phyloP scores from a whole-genome alignment of 2,888 invertebrate genomes.

The Lasius fuliginosus region DNA sequence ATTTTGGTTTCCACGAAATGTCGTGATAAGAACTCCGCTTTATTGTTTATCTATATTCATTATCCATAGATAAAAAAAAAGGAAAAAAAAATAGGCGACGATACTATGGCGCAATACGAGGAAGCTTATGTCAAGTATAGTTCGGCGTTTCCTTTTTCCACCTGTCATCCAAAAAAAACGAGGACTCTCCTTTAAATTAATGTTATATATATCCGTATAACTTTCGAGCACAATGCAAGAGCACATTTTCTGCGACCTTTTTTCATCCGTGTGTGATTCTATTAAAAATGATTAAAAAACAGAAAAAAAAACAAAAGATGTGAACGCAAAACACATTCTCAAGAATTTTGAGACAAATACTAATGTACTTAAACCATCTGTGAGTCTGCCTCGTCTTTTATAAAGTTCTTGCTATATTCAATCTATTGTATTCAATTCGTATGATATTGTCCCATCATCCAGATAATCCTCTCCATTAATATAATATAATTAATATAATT shows the following conservation, averaged over 20 bases:
- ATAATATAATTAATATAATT: neutral
- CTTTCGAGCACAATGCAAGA: slow-evolving; percentile 72
- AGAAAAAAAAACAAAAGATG: slow-evolving; percentile 63
- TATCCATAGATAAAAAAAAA: neutral
- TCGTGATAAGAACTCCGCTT: neutral
- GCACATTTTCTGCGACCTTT: slow-evolving; percentile 71
- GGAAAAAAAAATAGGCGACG: slow-evolving; percentile 34
- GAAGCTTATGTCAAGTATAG: slow-evolving; percentile 57
- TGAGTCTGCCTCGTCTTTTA: slow-evolving; percentile 86
- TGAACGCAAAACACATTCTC: slow-evolving; percentile 70
- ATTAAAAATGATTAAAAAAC: slow-evolving; percentile 50
- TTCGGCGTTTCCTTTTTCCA: slow-evolving; percentile 66
- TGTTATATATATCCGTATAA: slow-evolving; percentile 72
- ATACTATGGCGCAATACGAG: slow-evolving; percentile 58
- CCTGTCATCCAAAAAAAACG: slow-evolving; percentile 54
- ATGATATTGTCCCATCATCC: neutral
- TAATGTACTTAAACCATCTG: slow-evolving; percentile 84
- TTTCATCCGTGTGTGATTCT: slow-evolving; percentile 74
- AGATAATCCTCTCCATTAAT: neutral
- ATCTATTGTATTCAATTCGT: slow-evolving; percentile 47
- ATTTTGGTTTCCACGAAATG: slow-evolving; percentile 5
- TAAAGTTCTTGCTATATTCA: slow-evolving; percentile 86
- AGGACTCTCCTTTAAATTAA: slow-evolving; percentile 69
- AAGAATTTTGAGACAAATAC: slow-evolving; percentile 79
- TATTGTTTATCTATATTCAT: slow-evolving; percentile 30